Base-by-base conservation (phyloP, 2,113 vertebrate species). In the Chiloscyllium plagiosum region DNA sequence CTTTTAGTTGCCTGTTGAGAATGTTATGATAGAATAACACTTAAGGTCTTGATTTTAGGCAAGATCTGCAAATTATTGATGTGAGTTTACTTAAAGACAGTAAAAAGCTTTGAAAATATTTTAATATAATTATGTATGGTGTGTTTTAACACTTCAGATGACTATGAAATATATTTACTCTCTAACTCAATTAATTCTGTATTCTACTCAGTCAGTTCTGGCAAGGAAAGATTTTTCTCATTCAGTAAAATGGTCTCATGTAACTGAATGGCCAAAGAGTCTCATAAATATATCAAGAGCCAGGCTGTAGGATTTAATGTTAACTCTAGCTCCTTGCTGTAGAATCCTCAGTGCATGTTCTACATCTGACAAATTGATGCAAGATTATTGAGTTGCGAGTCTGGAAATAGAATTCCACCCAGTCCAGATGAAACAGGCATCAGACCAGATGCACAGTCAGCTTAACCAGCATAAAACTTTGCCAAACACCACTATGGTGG, bases 351-450 rank as follows among this genome's bases (percentile, higher is more conserved):
- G 42, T 95, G 42, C 20, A 94, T 52, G 42, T 19, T 95, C 42
- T 72, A 33, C 69, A 95, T 72, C 94, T 50, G 37, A 95, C 68
- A 95, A 95, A 95, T 33, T 72, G 69, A 76, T 68, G 52, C 42
- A 72, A 69, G 72, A 76, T 50, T 52, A 50, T 50, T 50, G 69
- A 52, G 29, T 90, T 52, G 29, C 26, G 42, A 61, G 29, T 33
- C 69, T 33, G 47, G 69, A 42, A 76, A 95, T 42, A 95, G 47
- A 94, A 95, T 95, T 76, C 94, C 69, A 72, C 24, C 13, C 42
- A 29, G 47, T 47, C 42, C 94, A 95, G 69, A 52, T 76, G 66
- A 68, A 70, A 69, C 37, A 26, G 87, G 15, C 61, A 15, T n/a
- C 33, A 90, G 17, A 52, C 87, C 87, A 90, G 87, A 65, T 65